Conservation (phyloP, 2,797 vertebrate genomes). For the Aeoliscus strigatus region DNA sequence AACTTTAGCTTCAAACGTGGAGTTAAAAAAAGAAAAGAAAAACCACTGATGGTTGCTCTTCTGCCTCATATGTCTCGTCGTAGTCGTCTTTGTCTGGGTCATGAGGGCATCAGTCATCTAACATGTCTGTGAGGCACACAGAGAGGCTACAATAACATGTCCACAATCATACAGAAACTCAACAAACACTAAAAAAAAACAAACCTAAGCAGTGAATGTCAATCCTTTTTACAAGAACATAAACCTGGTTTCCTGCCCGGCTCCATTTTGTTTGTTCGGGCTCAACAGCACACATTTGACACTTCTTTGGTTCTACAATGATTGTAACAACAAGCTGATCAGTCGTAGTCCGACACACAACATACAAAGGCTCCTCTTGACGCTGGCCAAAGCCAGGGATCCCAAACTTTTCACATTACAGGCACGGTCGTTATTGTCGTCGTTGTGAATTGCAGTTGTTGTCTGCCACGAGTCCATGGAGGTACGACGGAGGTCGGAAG, state of each 20-base stretch:
- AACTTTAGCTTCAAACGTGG: too few species aligned
- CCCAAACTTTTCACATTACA: constrained; percentile 69
- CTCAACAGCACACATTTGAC: constrained; percentile 23
- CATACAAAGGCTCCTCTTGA: constrained; percentile 14
- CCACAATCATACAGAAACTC: constrained; percentile 19
- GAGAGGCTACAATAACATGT: constrained; percentile 14
- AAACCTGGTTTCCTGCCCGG: constrained; percentile 22
- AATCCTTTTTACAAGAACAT: constrained; percentile 31
- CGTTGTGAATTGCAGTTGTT: constrained; percentile 2
- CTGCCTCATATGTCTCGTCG: too few species aligned
- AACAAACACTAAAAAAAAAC: constrained; percentile 4
- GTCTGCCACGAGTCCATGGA: too few species aligned
- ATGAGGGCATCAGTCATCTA: too few species aligned
- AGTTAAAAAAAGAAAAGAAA: too few species aligned
- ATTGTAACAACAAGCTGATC: constrained; percentile 19
- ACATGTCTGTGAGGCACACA: constrained; percentile 14
- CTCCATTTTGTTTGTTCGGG: constrained; percentile 18
- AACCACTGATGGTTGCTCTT: too few species aligned
- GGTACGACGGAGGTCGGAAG: constrained; percentile 6
- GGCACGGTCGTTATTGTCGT: constrained; percentile 44
- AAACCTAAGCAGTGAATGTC: constrained; percentile 18
- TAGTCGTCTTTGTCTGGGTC: too few species aligned
- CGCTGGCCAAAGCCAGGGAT: constrained; percentile 33
- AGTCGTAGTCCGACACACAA: constrained; percentile 27
- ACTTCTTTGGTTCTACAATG: constrained; percentile 32